A percentile compares a stretch with the other conserved stretches of the same genome.
Evolutionary conservation across 2,797 vertebrate genomes (phyloP).

Genomic region (Chromobotia macracanthus): DNA sequence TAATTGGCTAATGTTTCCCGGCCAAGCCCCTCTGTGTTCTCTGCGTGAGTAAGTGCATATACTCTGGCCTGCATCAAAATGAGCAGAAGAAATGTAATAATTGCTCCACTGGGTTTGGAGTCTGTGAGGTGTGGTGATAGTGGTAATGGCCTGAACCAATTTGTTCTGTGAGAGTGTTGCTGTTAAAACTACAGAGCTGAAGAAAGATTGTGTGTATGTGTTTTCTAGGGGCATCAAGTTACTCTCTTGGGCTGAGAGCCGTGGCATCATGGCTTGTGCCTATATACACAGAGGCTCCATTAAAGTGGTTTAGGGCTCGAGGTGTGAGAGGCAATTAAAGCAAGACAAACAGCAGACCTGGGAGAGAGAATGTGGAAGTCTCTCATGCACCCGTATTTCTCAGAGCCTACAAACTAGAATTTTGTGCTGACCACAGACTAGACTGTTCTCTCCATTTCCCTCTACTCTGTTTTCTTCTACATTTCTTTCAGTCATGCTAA

Average conservation of each 20-base stretch:
- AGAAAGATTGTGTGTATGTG: conserved; percentile 13
- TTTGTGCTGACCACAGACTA: conserved; percentile 48
- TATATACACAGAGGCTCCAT: conserved; percentile 41
- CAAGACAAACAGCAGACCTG: conserved; percentile 44
- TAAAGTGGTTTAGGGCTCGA: conserved; percentile 27
- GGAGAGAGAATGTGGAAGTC: conserved; percentile 28
- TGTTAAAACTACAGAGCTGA: conserved; percentile 29
- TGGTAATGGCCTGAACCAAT: conserved; percentile 45
- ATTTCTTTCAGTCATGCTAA: background rate
- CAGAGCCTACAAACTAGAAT: conserved; percentile 23
- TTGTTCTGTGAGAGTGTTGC: conserved; percentile 29
- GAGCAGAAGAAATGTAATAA: conserved; percentile 50
- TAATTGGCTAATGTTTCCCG: conserved; percentile 45
- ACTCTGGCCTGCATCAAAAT: conserved; percentile 20
- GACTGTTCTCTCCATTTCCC: background rate
- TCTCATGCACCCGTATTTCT: conserved; percentile 44
- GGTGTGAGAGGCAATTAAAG: conserved; percentile 54
- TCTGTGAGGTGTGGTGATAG: conserved; percentile 44
- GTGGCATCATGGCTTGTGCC: conserved; percentile 29
- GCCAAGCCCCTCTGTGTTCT: conserved; percentile 6
- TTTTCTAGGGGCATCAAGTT: conserved; percentile 36
- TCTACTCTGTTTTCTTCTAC: background rate
- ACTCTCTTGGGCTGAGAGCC: conserved; percentile 29
- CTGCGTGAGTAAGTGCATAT: background rate
- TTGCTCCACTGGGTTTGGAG: conserved; percentile 48